A percentile compares a stretch with the other conserved stretches of the same genome.
phyloP scores from a whole-genome alignment of 2,113 vertebrate genomes.

The Columba livia region DNA sequence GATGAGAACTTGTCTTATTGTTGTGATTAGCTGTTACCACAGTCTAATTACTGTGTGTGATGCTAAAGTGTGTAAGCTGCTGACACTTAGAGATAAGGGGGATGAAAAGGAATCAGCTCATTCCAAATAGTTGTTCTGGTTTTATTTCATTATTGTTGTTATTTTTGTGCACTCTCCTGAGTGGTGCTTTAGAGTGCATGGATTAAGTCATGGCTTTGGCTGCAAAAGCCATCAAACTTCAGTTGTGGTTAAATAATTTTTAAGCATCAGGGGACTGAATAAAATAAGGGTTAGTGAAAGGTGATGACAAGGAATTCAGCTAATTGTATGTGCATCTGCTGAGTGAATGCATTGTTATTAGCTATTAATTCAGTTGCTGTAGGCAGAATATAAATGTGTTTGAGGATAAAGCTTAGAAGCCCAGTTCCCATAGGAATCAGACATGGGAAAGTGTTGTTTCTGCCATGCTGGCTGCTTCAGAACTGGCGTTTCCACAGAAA shows the following conservation, averaged over 20 bases:
- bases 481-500: not conserved
- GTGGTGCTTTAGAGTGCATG: not conserved
- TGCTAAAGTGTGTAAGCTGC: conserved; percentile 49
- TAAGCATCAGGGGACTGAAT: not conserved
- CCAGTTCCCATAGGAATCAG: not conserved
- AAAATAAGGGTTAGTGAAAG: conserved; percentile 14
- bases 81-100: conserved; percentile 15
- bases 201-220: not conserved
- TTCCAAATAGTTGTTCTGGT: not conserved
- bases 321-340: not conserved
- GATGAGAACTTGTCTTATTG: conserved; percentile 48
- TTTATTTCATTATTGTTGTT: not conserved
- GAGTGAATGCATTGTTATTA: not conserved
- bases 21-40: conserved; percentile 56
- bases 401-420: not conserved
- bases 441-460: not conserved
- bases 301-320: not conserved
- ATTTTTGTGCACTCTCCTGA: not conserved
- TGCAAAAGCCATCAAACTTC: not conserved
- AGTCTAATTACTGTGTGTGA: conserved; percentile 25
- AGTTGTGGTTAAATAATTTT: not conserved
- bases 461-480: not conserved
- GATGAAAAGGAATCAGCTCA: conserved; percentile 29
- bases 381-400: not conserved
- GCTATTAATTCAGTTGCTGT: conserved; percentile 1